Percentiles rank a stretch among this genome's conserved stretches.
Evolutionary conservation across 2,113 vertebrate genomes (phyloP).

Genomic region (Megaceryle maxima): DNA sequence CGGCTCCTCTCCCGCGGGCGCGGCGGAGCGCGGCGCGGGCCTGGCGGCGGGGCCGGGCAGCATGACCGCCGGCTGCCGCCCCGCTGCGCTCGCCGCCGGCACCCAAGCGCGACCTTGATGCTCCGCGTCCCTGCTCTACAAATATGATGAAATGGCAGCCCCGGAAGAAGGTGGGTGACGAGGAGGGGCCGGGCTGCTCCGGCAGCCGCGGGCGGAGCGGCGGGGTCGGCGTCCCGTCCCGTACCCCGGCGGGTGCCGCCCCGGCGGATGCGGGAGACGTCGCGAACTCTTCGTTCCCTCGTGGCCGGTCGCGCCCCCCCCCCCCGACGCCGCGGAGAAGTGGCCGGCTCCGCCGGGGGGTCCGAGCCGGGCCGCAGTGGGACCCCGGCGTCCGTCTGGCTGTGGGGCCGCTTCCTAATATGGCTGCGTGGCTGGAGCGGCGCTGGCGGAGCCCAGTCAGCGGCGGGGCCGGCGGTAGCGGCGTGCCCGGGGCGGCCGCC

Average conservation of each 20-base stretch:
- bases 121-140: too few species aligned
- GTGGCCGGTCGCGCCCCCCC: background rate
- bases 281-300: too few species aligned
- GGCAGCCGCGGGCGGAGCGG: too few species aligned
- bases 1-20: constrained; percentile 32
- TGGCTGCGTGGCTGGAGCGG: constrained; percentile 59
- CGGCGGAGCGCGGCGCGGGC: constrained; percentile 19
- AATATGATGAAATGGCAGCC: too few species aligned
- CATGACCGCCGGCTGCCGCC: too few species aligned
- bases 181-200: too few species aligned
- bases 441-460: background rate
- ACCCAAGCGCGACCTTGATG: too few species aligned
- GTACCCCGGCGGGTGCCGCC: too few species aligned
- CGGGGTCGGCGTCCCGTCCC: too few species aligned
- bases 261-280: too few species aligned
- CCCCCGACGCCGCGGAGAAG: background rate
- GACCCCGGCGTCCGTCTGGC: background rate
- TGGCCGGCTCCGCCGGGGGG: background rate
- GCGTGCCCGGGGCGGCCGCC: background rate
- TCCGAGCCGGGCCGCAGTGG: background rate
- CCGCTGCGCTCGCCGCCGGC: too few species aligned
- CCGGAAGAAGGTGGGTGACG: too few species aligned
- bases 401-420: constrained; percentile 62
- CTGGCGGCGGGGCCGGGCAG: constrained; percentile 5
- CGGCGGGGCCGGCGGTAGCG: background rate